Percentiles rank a stretch among this genome's conserved stretches.
Conservation (phyloP, 2,113 vertebrate genomes). For the Protomyctophum bolini region DNA sequence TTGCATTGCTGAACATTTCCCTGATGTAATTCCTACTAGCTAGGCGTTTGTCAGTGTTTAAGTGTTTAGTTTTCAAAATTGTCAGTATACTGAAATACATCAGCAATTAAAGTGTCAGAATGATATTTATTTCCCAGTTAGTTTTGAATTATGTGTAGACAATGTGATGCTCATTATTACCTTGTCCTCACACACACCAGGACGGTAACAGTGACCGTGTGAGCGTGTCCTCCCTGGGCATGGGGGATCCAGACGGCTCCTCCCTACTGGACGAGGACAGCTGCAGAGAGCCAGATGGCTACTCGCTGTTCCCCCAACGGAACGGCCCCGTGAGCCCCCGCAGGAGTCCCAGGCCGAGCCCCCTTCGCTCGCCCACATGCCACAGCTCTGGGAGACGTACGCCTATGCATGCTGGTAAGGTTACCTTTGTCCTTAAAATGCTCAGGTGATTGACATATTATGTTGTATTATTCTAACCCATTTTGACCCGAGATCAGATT, state of each 20-base stretch:
- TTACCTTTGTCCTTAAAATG: slow-evolving; percentile 9
- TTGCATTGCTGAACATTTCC: background rate
- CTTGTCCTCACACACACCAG: slow-evolving; percentile 74
- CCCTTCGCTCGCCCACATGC: slow-evolving; percentile 73
- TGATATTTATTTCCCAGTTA: background rate
- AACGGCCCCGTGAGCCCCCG: slow-evolving; percentile 70
- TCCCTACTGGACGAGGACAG: slow-evolving; percentile 88
- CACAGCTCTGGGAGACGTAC: slow-evolving; percentile 70
- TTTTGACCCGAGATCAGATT: no score
- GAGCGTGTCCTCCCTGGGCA: slow-evolving; percentile 87
- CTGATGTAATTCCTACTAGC: background rate
- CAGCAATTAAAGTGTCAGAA: background rate
- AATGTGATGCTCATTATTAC: slow-evolving; percentile 70
- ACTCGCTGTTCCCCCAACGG: slow-evolving; percentile 77
- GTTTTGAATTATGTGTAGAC: background rate
- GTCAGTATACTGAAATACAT: no score
- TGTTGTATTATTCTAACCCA: no score
- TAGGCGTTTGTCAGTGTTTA: no score
- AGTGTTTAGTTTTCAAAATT: no score
- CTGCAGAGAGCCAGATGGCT: slow-evolving; percentile 78
- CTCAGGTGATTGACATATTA: no score
- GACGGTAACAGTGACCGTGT: slow-evolving; percentile 87
- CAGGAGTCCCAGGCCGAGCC: slow-evolving; percentile 76
- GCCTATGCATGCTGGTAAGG: slow-evolving; percentile 57
- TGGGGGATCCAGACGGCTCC: slow-evolving; percentile 85